Evolutionary conservation across 1,140 invertebrate species (phyloP), one percentile per base, ranked within the genome.

Genomic region (Drosophila athabasca): DNA sequence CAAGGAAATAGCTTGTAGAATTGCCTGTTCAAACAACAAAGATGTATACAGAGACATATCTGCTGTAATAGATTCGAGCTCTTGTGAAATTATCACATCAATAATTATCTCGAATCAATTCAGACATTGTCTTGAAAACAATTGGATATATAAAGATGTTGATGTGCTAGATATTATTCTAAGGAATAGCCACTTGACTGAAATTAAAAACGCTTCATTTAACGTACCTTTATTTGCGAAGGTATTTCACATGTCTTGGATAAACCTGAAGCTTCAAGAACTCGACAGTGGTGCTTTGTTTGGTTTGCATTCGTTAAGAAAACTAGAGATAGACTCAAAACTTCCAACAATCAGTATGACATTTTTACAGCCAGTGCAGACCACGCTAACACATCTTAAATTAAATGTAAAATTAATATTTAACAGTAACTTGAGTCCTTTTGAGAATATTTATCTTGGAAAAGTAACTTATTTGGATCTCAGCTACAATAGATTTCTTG

Each of bases 351-450:
- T 80, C 1, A 64, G 62, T 26, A 26, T 75, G 9, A 46, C 58
- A 13, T 76, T 88, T 15, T 50, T 88, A 31, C 84, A 88, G 17
- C 81, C 84, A 0, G 76, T 88, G 2, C 84, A 82, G 39, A 22
- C 57, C 1, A 88, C 78, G 0, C 46, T 88, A 1, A 67, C 51
- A 6, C 54, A 82, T 11, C 52, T 88, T 15, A 51, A 50, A 9
- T 29, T 88, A 1, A 84, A 88, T 68, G 62, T 64, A 3, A 54
- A 51, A 11, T 51, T 88, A 6, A 9, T 9, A 5, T 68, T 88
- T 6, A 7, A 54, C 2, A 60, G 64, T 3, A 46, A 55, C 6
- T 50, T 51, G 0, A 69, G 45, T 24, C 50, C 77, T 6, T 88
- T 88, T 22, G 69, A 65, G 19, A 68, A 74, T 8, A 72, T 80